phyloP scores from a whole-genome alignment of 1,140 invertebrate species.

The Aphelenchoides avenae region DNA sequence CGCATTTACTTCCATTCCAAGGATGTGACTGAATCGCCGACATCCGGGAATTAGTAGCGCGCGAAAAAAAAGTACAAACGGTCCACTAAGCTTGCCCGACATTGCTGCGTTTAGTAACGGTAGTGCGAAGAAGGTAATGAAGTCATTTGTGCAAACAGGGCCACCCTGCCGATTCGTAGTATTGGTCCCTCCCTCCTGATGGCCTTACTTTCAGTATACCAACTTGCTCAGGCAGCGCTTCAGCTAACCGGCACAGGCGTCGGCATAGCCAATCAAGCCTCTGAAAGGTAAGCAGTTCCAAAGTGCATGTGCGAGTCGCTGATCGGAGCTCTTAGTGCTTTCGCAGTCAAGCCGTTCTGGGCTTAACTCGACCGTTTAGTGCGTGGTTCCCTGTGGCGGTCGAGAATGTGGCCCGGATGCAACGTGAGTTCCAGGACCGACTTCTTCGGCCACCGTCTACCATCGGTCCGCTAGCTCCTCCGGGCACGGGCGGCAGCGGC shows the following conservation, averaged over 20 bases:
- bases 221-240: conserved; percentile 53
- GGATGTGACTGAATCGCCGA: conserved; percentile 5
- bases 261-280: conserved; percentile 54
- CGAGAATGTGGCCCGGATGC: conserved; percentile 45
- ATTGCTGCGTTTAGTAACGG: background rate
- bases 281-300: conserved; percentile 41
- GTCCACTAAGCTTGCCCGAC: background rate
- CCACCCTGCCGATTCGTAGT: no score
- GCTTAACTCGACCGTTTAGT: conserved; percentile 4
- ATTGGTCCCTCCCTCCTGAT: background rate
- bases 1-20: conserved; percentile 8
- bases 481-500: conserved; percentile 6
- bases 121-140: conserved; percentile 4
- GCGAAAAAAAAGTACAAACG: background rate
- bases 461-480: no score
- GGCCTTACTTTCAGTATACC: conserved; percentile 45
- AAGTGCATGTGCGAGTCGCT: no score
- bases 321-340: no score
- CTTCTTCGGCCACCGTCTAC: no score
- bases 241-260: conserved; percentile 55
- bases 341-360: no score
- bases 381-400: conserved; percentile 45
- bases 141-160: no score
- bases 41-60: background rate
- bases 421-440: conserved; percentile 45